Evolutionary conservation across 2,113 vertebrate species (phyloP), one percentile per base, ranked within the genome.

Genomic region (Carassius carassius): DNA sequence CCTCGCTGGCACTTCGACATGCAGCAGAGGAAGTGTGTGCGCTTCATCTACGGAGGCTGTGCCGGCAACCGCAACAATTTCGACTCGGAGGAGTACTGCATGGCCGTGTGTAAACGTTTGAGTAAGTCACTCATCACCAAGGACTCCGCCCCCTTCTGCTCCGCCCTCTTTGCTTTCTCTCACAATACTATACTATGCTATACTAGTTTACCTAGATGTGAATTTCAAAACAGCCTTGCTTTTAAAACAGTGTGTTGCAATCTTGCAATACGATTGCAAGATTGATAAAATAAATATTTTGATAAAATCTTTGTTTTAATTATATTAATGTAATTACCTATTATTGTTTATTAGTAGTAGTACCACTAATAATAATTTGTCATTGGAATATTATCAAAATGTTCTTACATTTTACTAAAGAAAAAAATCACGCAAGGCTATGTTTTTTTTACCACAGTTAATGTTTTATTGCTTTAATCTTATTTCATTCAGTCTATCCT

Each of bases 31-130:
- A 98, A 96, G 90, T 99, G 98, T 85, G 86, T 96, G 92, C 96
- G 93, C 93, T 99, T 99, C 96, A 95, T 96, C 92, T 98, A 99
- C 88, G 98, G 98, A 90, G 98, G 98, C 96, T 99, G 98, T 83
- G 96, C 95, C 91, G 98, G 98, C 94, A 99, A 99, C 96, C 96
- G 97, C 95, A 99, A 99, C 97, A 99, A 99, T 96, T 99, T 99
- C 96, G 96, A 98, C 95, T 97, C 97, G 85, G 96, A 98, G 97
- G 97, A 98, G 75, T 97, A 97, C 97, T 99, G 98, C 96, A 96
- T 97, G 96, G 95, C 96, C 90, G 96, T 97, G 91, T 99, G 98
- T 97, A 97, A 96, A 92, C 93, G 94, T 92, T 96, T 97, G 94
- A 97, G 98, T 99, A 97, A 97, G 97, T 98, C 92, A 87, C 91